Evolutionary conservation across 1,140 invertebrate species (phyloP), one percentile per base, ranked within the genome.

Genomic region (Zaprionus vittiger): DNA sequence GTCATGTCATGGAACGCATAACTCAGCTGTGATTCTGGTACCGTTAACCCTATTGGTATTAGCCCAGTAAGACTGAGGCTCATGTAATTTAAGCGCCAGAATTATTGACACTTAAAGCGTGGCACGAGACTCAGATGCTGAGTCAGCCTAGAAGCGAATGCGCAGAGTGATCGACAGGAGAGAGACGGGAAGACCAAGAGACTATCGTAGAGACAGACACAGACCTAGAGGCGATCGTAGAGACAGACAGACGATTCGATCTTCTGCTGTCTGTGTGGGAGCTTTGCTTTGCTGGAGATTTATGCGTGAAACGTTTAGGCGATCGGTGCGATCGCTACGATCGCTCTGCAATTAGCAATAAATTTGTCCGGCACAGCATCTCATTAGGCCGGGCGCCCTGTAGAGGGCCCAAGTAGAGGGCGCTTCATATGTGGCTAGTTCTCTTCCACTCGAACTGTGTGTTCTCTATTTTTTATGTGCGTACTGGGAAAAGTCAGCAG

Each of bases 401-500:
- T 14, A 24, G 47, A 17, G 41, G n/a, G 41, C 5, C 15, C 41
- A 47, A 63, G n/a, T 12, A 37, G 66, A 61, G 56, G 41, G 55
- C 55, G 41, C 59, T 54, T 22, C 26, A 55, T 24, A 20, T 11
- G 31, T 34, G 20, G 41, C n/a, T 47, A 20, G n/a, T 47, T 47
- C 31, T 47, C 14, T 28, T 34, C 31, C 31, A 34, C 9, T 34
- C 31, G 31, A 34, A 34, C 9, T 28, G 22, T 49, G 34, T 22
- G 52, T 54, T 22, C 31, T 5, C 9, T 41, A 34, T 6, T 22
- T 24, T 77, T 77, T 68, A 85, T 81, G 81, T 91, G 79, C 75
- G 62, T 91, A 91, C 89, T 79, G 79, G 77, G 89, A 91, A 52
- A 22, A 91, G 89, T 79, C 89, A 91, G 89, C 89, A 91, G 81